Evolutionary conservation across 2,797 vertebrate species (phyloP).

Genomic region (Poeciliopsis turneri): DNA sequence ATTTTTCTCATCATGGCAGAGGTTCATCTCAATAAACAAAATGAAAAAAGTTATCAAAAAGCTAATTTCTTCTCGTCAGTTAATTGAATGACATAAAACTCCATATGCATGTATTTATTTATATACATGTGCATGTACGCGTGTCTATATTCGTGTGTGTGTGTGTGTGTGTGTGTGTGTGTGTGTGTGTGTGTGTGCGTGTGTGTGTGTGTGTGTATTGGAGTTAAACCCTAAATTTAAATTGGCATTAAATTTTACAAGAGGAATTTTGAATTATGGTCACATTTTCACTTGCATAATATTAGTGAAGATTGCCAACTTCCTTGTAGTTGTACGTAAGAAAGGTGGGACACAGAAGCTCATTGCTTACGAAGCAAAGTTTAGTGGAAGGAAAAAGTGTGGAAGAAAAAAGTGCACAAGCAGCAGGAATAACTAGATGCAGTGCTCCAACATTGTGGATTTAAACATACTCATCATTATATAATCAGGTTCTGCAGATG

Average conservation of each 20-base stretch:
- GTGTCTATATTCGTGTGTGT: too few relatives aligned
- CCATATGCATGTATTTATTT: background rate
- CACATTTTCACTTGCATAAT: background rate
- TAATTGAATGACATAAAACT: background rate
- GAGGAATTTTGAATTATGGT: background rate
- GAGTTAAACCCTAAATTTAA: background rate
- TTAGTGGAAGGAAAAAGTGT: background rate
- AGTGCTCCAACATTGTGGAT: background rate
- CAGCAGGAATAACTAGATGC: background rate
- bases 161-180: fast-evolving
- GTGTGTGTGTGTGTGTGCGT: too few relatives aligned
- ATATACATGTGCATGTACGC: too few relatives aligned
- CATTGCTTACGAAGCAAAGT: background rate
- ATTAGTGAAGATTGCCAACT: background rate
- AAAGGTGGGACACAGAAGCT: background rate
- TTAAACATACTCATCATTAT: background rate
- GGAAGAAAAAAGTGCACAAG: background rate
- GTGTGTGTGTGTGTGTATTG: background rate
- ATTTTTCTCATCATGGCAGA: background rate
- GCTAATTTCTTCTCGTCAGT: background rate
- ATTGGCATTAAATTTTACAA: background rate
- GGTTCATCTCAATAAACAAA: background rate
- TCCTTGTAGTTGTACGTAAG: background rate
- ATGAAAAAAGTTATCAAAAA: background rate
- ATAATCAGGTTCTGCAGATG: background rate